Evolutionary conservation across 92 coral and sea anemone genomes (phyloP).

Genomic region (Palythoa grandis): DNA sequence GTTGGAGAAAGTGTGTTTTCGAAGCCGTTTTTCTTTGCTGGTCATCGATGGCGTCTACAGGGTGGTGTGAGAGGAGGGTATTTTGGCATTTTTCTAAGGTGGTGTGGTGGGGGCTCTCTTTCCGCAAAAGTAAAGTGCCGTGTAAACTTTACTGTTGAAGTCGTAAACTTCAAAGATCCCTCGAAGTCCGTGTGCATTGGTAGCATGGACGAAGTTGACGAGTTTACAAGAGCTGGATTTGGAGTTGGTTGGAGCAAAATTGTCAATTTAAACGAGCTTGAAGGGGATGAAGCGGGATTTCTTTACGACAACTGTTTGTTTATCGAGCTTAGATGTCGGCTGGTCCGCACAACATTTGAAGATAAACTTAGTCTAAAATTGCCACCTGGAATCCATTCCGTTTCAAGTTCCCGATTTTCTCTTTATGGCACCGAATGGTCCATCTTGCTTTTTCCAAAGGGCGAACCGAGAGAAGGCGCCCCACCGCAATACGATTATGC

Average conservation of each 20-base stretch:
- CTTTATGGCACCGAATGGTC: conserved; percentile 90
- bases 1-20: conserved; percentile 80
- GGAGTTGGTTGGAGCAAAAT: conserved; percentile 98
- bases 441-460: conserved; percentile 83
- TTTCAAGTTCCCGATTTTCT: conserved; percentile 84
- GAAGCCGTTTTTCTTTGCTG: conserved; percentile 86
- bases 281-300: conserved; percentile 69
- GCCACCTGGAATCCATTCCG: conserved; percentile 78
- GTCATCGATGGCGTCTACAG: conserved; percentile 93
- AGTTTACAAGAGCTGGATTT: conserved; percentile 80
- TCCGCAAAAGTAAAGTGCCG: conserved; percentile 82
- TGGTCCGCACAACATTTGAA: conserved; percentile 81
- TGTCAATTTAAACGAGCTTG: conserved; percentile 69
- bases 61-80: conserved; percentile 88
- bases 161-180: conserved; percentile 69
- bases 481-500: conserved; percentile 78
- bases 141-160: conserved; percentile 64
- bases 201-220: conserved; percentile 78
- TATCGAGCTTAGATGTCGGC: conserved; percentile 79
- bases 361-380: conserved; percentile 78
- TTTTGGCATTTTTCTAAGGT: conserved; percentile 85
- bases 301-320: conserved; percentile 74
- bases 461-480: conserved; percentile 72
- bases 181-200: conserved; percentile 82
- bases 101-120: conserved; percentile 90